A percentile compares a stretch with the other conserved stretches of the same genome.
These are phyloP conservation scores for Triplophysa siluroides DNA, from an alignment of 2,113 vertebrate species.

Conservation along the genomic window DNA sequence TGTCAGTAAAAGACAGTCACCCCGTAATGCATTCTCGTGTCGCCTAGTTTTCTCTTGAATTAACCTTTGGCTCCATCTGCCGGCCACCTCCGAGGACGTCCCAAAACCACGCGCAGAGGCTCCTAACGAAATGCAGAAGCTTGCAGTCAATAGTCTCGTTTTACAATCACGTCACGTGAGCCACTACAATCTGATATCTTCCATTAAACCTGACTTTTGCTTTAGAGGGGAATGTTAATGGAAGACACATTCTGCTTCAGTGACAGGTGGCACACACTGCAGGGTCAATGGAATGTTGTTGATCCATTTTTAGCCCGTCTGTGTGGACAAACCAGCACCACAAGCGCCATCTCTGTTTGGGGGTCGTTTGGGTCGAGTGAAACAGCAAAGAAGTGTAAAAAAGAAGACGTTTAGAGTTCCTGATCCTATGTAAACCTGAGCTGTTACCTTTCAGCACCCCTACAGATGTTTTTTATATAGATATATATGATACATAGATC, in stretches of 20 bases:
- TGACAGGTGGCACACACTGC: constrained; percentile 1
- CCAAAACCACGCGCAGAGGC: background rate
- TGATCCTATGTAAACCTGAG: background rate
- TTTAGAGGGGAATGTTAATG: background rate
- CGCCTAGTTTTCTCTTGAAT: no score
- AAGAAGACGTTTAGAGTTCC: background rate
- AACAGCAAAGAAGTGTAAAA: background rate
- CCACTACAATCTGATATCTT: background rate
- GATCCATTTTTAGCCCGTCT: constrained; percentile 9
- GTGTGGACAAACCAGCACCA: background rate
- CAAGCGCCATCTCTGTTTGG: constrained; percentile 3
- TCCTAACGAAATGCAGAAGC: background rate
- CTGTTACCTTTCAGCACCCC: background rate
- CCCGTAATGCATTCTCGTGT: background rate
- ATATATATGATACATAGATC: constrained; percentile 6
- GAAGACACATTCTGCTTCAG: constrained; percentile 1
- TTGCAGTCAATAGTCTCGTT: background rate
- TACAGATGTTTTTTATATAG: background rate
- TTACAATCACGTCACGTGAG: background rate
- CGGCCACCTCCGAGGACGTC: background rate
- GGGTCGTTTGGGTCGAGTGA: background rate
- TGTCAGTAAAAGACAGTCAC: background rate
- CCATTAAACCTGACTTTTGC: constrained; percentile 7
- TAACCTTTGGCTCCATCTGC: constrained; percentile 41
- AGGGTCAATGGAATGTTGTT: constrained; percentile 17